phyloP scores from a whole-genome alignment of 2,113 vertebrate species.

The Pagrus major region DNA sequence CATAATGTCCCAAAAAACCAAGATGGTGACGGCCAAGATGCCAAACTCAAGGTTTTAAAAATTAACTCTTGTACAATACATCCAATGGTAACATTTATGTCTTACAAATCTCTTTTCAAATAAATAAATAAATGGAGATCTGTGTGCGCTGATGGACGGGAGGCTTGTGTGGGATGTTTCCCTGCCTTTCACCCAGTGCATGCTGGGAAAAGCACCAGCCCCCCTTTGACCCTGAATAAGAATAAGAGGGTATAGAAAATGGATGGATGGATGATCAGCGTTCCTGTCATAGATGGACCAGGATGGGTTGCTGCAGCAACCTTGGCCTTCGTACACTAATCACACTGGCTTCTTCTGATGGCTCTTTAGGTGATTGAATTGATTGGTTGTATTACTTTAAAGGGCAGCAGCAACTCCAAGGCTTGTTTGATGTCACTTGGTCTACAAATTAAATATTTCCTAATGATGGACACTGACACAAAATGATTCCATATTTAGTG shows the following conservation, averaged over 20 bases:
- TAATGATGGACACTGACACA: not conserved
- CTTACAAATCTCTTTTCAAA: no score
- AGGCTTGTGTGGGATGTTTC: not conserved
- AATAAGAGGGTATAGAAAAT: conserved; percentile 53
- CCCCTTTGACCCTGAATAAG: conserved; percentile 46
- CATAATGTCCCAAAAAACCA: no score
- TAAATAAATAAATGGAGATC: not conserved
- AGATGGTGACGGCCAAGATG: no score
- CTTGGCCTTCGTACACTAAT: conserved; percentile 61
- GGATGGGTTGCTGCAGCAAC: conserved; percentile 36
- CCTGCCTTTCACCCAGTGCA: conserved; percentile 19
- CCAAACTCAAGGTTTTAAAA: no score
- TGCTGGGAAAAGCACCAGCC: conserved; percentile 18
- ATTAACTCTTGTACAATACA: no score
- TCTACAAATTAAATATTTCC: not conserved
- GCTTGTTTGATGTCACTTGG: conserved; percentile 24
- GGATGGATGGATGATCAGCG: conserved; percentile 41
- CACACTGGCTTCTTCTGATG: conserved; percentile 48
- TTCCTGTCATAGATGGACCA: conserved; percentile 38
- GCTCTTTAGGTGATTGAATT: conserved; percentile 42
- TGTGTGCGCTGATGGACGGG: not conserved
- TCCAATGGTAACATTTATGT: no score
- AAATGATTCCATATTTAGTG: not conserved
- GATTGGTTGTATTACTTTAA: conserved; percentile 46
- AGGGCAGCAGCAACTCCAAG: conserved; percentile 17